Conservation (phyloP, 2,113 vertebrate genomes). For the Macrotus californicus region DNA sequence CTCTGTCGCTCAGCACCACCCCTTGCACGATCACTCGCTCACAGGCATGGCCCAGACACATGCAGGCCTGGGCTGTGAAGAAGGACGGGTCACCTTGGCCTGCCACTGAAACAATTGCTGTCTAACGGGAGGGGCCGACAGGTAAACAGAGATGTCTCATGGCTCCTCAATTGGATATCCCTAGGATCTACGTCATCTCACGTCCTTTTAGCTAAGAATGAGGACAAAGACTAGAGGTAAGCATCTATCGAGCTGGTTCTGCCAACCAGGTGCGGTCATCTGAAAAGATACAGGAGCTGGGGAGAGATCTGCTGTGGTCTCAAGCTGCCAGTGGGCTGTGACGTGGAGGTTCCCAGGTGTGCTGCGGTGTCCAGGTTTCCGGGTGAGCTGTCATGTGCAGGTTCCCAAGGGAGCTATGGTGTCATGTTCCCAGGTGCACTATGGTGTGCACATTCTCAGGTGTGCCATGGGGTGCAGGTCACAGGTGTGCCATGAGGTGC, state of each 20-base stretch:
- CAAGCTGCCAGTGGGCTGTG: background rate
- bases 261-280: accelerated
- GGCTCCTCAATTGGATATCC: accelerated
- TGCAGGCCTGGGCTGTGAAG: accelerated
- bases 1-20: accelerated
- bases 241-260: accelerated
- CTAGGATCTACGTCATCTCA: background rate
- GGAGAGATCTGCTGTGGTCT: background rate
- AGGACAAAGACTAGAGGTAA: accelerated
- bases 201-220: background rate
- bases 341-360: background rate
- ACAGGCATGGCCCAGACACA: accelerated
- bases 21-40: accelerated
- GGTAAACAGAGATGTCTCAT: background rate
- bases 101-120: background rate
- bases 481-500: background rate
- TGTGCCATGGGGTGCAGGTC: no score
- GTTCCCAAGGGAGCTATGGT: background rate
- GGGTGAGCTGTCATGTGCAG: background rate
- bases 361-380: accelerated
- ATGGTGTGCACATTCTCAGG: background rate
- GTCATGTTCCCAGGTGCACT: background rate
- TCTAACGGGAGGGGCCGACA: background rate
- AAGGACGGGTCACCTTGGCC: accelerated
- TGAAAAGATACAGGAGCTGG: accelerated